Conservation (phyloP, 2,113 vertebrate genomes). For the Hemiprocne comata region DNA sequence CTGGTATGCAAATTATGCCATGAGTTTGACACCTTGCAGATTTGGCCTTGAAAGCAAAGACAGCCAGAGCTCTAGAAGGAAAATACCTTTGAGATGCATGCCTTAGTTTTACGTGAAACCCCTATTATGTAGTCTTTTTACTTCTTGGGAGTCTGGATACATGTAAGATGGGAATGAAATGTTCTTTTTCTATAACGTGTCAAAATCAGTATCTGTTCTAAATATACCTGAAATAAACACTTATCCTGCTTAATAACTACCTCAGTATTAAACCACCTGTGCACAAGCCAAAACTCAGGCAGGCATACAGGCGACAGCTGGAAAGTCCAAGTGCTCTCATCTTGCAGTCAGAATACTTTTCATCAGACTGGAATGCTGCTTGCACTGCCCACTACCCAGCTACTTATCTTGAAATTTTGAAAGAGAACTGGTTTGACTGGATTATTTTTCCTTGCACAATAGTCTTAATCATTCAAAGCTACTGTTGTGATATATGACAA, state of each 20-base stretch:
- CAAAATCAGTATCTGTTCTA: not conserved
- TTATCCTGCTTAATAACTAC: not conserved
- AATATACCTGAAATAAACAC: not conserved
- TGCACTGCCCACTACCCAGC: not conserved
- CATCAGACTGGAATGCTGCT: conserved; percentile 2
- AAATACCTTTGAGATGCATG: not conserved
- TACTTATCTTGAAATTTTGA: not conserved
- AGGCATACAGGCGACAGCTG: not conserved
- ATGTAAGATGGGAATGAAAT: not conserved
- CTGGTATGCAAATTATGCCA: not conserved
- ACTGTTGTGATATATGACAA: not conserved
- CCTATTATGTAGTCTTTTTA: not conserved
- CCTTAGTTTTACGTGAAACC: not conserved
- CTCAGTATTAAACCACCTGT: not conserved
- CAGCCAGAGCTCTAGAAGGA: not conserved
- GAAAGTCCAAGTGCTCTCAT: not conserved
- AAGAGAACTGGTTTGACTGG: not conserved
- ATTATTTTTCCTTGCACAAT: not conserved
- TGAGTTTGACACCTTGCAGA: not conserved
- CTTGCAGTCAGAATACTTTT: not conserved
- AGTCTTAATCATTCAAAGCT: not conserved
- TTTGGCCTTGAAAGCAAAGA: not conserved
- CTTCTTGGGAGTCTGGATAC: not conserved
- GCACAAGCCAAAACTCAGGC: not conserved
- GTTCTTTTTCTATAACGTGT: not conserved